Evolutionary conservation across 2,797 vertebrate genomes (phyloP).

Genomic region (Setipinna tenuifilis): DNA sequence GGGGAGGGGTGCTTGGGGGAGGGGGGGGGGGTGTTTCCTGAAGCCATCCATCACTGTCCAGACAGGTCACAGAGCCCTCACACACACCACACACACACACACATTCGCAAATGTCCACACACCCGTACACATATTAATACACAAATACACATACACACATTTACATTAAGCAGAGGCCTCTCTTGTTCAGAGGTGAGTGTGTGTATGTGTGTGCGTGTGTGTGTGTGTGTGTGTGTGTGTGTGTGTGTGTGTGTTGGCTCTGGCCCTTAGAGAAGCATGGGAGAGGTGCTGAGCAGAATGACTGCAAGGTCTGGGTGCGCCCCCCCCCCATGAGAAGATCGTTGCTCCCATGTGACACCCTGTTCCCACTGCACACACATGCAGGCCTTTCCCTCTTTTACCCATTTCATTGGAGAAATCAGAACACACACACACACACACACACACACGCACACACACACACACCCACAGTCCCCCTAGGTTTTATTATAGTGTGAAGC

Average conservation of each 20-base stretch:
- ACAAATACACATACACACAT: too few relatives aligned
- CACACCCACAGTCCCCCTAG: slow-evolving; percentile 48
- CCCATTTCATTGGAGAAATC: neutral
- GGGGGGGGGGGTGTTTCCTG: slow-evolving; percentile 68
- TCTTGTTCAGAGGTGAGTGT: neutral
- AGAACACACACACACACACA: neutral
- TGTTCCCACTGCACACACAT: neutral
- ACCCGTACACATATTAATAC: neutral
- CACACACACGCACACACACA: neutral
- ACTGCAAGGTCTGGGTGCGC: neutral
- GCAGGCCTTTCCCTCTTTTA: neutral
- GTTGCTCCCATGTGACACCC: neutral
- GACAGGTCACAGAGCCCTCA: slow-evolving; percentile 23
- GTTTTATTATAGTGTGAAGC: slow-evolving; percentile 60
- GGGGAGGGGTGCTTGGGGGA: too few relatives aligned
- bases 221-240: neutral
- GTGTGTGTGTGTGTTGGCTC: neutral
- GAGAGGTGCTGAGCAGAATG: neutral
- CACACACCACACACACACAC: slow-evolving; percentile 17
- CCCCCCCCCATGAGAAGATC: too few relatives aligned
- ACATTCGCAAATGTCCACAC: neutral
- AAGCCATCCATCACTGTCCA: slow-evolving; percentile 71
- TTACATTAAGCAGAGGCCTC: neutral
- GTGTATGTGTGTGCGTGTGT: slow-evolving; percentile 27
- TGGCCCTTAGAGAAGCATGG: neutral